Conservation (phyloP, 2,113 vertebrate genomes). For the Solenodon paradoxus region DNA sequence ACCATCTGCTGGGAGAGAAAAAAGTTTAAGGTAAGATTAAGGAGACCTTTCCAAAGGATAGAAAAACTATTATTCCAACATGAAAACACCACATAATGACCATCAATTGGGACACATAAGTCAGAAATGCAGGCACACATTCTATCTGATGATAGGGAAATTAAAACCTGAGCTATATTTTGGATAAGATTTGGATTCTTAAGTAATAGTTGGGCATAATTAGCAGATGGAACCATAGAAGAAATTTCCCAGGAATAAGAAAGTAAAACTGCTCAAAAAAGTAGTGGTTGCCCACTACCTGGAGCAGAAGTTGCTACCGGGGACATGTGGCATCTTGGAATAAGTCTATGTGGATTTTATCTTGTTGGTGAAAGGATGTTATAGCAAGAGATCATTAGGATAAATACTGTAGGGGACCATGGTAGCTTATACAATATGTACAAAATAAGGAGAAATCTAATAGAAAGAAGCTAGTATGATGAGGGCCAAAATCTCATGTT, state of each 20-base stretch:
- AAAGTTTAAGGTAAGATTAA: neutral
- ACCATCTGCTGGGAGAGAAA: neutral
- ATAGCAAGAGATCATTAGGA: neutral
- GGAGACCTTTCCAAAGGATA: neutral
- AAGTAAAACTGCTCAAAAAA: neutral
- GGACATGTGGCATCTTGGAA: neutral
- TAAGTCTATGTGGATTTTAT: neutral
- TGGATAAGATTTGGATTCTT: neutral
- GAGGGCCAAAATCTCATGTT: neutral
- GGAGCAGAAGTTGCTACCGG: neutral
- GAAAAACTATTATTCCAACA: neutral
- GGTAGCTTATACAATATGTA: neutral
- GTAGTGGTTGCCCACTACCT: neutral
- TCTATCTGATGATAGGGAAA: neutral
- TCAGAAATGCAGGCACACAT: neutral
- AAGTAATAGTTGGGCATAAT: neutral
- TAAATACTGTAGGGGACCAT: neutral
- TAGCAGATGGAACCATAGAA: neutral
- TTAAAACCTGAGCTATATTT: neutral
- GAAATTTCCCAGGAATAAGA: neutral
- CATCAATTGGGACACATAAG: neutral
- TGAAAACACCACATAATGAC: neutral
- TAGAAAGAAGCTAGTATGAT: neutral
- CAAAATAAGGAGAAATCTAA: neutral
- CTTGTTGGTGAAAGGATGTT: neutral